These are phyloP conservation scores for Ptilorrhoa leucosticta DNA, from an alignment of 2,113 vertebrate genomes.

Conservation along the genomic window DNA sequence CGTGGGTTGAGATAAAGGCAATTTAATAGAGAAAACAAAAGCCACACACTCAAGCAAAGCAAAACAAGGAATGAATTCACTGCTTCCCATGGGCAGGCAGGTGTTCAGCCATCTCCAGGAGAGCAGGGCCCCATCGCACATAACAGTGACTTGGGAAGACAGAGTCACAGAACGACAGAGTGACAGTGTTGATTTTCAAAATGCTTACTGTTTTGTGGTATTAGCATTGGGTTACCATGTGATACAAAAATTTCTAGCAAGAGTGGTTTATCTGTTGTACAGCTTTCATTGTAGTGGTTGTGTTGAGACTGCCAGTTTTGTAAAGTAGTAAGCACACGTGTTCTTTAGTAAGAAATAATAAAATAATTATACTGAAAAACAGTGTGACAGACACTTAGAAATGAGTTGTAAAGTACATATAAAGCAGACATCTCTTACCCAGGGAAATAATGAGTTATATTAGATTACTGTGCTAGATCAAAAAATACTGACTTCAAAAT, in stretches of 20 bases:
- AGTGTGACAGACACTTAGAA: background rate
- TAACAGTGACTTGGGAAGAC: background rate
- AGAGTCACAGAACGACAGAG: background rate
- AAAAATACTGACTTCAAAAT: background rate
- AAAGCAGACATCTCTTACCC: background rate
- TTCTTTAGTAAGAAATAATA: background rate
- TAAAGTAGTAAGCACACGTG: background rate
- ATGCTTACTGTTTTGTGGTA: background rate
- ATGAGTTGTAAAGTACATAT: background rate
- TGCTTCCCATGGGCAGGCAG: background rate
- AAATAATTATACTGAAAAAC: background rate
- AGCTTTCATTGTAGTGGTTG: background rate
- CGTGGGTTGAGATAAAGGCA: background rate
- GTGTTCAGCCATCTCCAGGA: background rate
- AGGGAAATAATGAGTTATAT: background rate
- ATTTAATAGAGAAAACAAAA: background rate
- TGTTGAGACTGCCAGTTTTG: background rate
- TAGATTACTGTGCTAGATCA: background rate
- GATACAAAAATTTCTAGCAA: background rate
- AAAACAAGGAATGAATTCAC: background rate
- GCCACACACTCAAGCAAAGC: background rate
- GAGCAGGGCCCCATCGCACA: fast-evolving
- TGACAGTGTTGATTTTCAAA: background rate
- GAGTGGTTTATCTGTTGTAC: background rate
- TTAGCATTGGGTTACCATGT: background rate